These are phyloP conservation scores for Peucedramus taeniatus DNA, from an alignment of 2,113 vertebrate genomes.

Conservation along the genomic window DNA sequence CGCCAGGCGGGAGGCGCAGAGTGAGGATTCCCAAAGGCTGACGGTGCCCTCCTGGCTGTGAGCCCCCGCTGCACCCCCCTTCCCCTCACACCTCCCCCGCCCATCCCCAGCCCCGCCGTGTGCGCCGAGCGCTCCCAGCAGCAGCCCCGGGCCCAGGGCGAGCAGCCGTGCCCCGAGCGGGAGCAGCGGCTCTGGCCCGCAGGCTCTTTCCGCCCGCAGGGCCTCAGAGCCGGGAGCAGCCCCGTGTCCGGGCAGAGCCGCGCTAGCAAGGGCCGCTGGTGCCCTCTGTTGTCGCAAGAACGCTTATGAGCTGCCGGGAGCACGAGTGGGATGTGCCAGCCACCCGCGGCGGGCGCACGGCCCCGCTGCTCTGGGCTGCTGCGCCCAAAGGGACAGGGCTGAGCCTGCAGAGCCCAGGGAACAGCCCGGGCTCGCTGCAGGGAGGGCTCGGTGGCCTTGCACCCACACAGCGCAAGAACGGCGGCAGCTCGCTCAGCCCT, in stretches of 20 bases:
- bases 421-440: neutral
- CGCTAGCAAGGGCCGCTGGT: slow-evolving; percentile 49
- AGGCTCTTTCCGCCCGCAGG: neutral
- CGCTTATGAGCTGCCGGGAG: neutral
- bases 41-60: accelerated
- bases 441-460: neutral
- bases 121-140: accelerated
- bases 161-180: neutral
- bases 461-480: accelerated
- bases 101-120: neutral
- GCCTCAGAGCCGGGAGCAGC: neutral
- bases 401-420: neutral
- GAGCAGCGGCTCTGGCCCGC: neutral
- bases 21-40: neutral
- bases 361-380: neutral
- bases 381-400: neutral
- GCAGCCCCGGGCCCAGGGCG: neutral
- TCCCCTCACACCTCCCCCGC: neutral
- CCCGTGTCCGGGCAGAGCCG: neutral
- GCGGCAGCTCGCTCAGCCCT: neutral
- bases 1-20: neutral
- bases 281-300: slow-evolving; percentile 67
- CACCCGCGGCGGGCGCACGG: neutral
- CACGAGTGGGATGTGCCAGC: neutral
- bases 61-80: neutral